These are phyloP conservation scores for Pristionchus entomophagus DNA, from an alignment of 2,888 invertebrate genomes.

Conservation along the genomic window DNA sequence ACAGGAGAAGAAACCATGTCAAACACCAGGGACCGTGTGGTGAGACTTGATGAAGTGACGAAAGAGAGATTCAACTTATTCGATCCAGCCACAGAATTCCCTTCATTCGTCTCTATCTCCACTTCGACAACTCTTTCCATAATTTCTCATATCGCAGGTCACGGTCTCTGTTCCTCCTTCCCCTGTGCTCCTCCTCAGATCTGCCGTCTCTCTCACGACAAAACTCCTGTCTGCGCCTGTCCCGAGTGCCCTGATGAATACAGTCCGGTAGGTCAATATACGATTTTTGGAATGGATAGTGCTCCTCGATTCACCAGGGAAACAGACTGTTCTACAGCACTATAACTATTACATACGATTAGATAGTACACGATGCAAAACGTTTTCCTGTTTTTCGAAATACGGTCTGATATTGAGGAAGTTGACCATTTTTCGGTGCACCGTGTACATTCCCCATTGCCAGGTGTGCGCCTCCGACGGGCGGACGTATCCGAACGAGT, in stretches of 20 bases:
- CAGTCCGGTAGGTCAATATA: slow-evolving; percentile 58
- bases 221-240: slow-evolving; percentile 83
- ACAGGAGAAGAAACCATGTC: slow-evolving; percentile 76
- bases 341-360: too few species aligned
- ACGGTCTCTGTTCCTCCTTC: slow-evolving; percentile 62
- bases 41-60: slow-evolving; percentile 72
- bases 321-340: too few species aligned
- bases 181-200: slow-evolving; percentile 63
- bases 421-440: too few species aligned
- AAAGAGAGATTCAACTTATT: too few species aligned
- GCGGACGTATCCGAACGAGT: slow-evolving; percentile 84
- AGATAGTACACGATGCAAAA: too few species aligned
- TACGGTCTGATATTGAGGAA: too few species aligned
- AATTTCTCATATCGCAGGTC: too few species aligned
- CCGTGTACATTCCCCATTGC: background rate
- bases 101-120: background rate
- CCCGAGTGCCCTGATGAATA: slow-evolving; percentile 83
- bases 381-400: too few species aligned
- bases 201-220: slow-evolving; percentile 54
- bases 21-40: slow-evolving; percentile 79
- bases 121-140: too few species aligned
- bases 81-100: background rate
- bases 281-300: slow-evolving; percentile 79
- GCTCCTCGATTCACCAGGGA: too few species aligned
- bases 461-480: slow-evolving; percentile 81